Evolutionary conservation across 2,797 vertebrate genomes (phyloP), one percentile per base, ranked within the genome.

Genomic region (Eidolon dupreanum): DNA sequence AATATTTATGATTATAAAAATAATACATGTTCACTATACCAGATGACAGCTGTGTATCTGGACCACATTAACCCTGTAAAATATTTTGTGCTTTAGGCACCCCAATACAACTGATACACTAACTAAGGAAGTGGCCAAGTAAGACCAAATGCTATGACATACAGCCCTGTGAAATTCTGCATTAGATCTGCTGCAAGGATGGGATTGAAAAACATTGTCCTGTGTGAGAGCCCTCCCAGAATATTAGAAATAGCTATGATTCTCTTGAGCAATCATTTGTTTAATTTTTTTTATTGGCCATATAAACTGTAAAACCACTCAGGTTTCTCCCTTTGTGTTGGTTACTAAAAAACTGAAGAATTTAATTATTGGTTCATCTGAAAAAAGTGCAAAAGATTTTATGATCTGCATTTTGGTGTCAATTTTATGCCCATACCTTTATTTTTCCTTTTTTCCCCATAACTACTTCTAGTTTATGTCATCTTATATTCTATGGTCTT

Each of bases 271-370:
- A 74, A 13, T 68, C 24, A 1, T 57, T 78, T 53, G 31, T 77
- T 92, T 95, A 49, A 33, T 41, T 77, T 94, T 94, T 94, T 92
- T 84, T 75, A 55, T 77, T 66, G 85, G 51, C 51, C 51, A 13
- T 41, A 17, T 51, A 49, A 36, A 33, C 33, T 92, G 74, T 73
- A 12, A 68, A 77, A 38, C 16, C 46, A 57, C 28, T 65, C 36
- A 49, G 49, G 19, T 46, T 86, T 88, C 41, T 73, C 22, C 59
- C 38, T 92, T 92, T 65, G 31, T 90, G 22, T 46, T 88, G 71
- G 22, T 75, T 93, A 75, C 79, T 82, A 51, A 82, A 94, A 96
- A 81, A 31, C 49, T 68, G 79, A 65, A 66, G 59, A 81, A 66
- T 93, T 90, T 33, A 51, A 31, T 43, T 93, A 51, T 83, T 86